Conservation (phyloP, 2,113 vertebrate species). For the Tympanuchus pallidicinctus region DNA sequence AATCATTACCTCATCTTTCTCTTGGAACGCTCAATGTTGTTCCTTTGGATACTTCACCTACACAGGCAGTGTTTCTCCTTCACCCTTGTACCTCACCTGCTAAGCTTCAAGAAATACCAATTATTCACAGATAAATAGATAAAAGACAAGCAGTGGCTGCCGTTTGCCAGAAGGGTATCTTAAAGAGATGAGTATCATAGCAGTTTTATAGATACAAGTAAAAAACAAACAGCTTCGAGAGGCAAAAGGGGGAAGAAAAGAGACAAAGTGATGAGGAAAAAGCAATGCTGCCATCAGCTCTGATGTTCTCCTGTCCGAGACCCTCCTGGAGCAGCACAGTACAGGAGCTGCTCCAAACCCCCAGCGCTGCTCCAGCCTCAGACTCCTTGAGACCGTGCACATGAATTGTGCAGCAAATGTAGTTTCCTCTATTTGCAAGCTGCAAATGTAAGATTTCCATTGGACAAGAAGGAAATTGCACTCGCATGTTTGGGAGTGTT, state of each 20-base stretch:
- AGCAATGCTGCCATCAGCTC: accelerated
- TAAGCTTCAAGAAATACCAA: background rate
- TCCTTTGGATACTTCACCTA: background rate
- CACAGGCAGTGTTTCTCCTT: background rate
- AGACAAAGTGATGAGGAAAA: background rate
- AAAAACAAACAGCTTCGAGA: background rate
- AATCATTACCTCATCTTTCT: background rate
- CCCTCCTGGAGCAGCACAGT: background rate
- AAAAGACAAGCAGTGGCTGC: background rate
- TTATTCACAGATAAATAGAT: background rate
- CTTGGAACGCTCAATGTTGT: background rate
- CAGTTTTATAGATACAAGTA: background rate
- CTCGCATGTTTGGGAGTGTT: background rate
- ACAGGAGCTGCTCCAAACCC: background rate
- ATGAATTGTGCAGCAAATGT: too few relatives aligned
- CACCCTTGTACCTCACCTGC: background rate
- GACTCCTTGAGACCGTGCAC: background rate
- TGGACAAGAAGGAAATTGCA: background rate
- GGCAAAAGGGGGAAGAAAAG: background rate
- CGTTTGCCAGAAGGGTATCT: background rate
- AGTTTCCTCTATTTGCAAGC: too few relatives aligned
- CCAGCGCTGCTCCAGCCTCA: background rate
- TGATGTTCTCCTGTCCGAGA: background rate
- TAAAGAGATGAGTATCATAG: background rate
- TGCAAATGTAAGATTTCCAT: background rate